phyloP scores from a whole-genome alignment of 2,888 invertebrate species.

The Zygaena filipendulae region DNA sequence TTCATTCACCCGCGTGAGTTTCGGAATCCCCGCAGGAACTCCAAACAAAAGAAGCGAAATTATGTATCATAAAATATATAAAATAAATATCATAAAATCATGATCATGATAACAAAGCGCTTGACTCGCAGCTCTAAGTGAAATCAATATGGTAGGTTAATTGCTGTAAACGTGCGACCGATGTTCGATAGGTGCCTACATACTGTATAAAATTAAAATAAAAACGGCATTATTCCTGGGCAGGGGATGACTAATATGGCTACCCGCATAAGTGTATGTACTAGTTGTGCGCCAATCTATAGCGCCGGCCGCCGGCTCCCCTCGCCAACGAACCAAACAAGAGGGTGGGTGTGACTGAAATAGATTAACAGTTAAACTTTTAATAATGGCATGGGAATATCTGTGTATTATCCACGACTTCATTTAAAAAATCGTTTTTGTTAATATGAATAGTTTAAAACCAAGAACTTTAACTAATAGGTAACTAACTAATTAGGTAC shows the following conservation, averaged over 20 bases:
- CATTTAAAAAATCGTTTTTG: too few species aligned
- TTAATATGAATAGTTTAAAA: too few species aligned
- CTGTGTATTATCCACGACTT: too few species aligned
- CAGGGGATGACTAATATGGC: too few species aligned
- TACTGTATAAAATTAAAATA: slow-evolving; percentile 21
- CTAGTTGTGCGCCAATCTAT: slow-evolving; percentile 58
- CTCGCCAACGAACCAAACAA: slow-evolving; percentile 37
- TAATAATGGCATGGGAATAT: slow-evolving; percentile 14
- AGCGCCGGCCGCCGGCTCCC: slow-evolving; percentile 33
- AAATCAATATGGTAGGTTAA: slow-evolving; percentile 49
- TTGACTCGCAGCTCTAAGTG: slow-evolving; percentile 22
- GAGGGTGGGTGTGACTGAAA: slow-evolving; percentile 52
- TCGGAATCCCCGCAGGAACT: too few species aligned
- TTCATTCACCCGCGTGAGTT: too few species aligned
- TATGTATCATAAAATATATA: too few species aligned
- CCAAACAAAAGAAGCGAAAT: too few species aligned
- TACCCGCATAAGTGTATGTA: slow-evolving; percentile 55
- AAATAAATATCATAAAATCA: too few species aligned
- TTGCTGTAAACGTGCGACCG: slow-evolving; percentile 23
- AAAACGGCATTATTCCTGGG: neutral
- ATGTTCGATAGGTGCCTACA: slow-evolving; percentile 27
- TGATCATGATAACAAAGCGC: too few species aligned
- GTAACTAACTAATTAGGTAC: too few species aligned
- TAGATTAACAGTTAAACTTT: slow-evolving; percentile 31
- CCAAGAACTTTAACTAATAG: too few species aligned